Base-by-base conservation (phyloP, 2,113 vertebrate genomes). In the Caranx melampygus region DNA sequence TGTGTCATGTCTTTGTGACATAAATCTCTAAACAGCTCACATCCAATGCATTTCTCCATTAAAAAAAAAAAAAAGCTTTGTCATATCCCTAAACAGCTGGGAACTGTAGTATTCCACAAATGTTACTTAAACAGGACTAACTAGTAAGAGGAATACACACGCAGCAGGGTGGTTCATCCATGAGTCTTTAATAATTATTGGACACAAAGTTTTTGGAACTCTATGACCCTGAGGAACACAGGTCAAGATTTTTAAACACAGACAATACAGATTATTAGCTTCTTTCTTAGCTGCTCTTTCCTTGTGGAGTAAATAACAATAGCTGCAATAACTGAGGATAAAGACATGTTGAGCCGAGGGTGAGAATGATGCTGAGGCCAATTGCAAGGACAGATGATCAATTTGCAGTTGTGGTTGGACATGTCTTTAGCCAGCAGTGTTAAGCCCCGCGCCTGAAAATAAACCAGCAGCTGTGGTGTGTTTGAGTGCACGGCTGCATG, bases 381-480 rank as follows among this genome's bases (percentile, higher is more conserved):
- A 35, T 0, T 33, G 33, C 33, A 71, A 82, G 76, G 88, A 90
- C 75, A 85, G 72, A 86, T 5, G 12, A 87, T 90, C 82, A 82
- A 86, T 92, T 92, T 91, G 83, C 75, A 78, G 85, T 92, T 91
- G 82, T 86, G 78, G 83, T 86, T 75, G 70, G 59, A 88, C 77
- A 70, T 57, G 81, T 83, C 81, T 81, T 70, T 13, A 62, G 67
- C 52, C 73, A 44, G 57, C 52, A 88, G 87, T 58, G 80, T 70
- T 91, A 84, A 93, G 71, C 85, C 79, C 67, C 31, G 33, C 12
- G 64, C 86, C 77, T 69, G 8, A 93, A 93, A 93, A 94, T 93
- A 93, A 88, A 87, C 75, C 74, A 65, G 78, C 91, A 92, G 91
- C 89, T 93, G 92, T 82, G 86, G 44, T 79, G 68, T 87, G 76